Conservation (phyloP, 2,113 vertebrate species). For the Ciconia boyciana region DNA sequence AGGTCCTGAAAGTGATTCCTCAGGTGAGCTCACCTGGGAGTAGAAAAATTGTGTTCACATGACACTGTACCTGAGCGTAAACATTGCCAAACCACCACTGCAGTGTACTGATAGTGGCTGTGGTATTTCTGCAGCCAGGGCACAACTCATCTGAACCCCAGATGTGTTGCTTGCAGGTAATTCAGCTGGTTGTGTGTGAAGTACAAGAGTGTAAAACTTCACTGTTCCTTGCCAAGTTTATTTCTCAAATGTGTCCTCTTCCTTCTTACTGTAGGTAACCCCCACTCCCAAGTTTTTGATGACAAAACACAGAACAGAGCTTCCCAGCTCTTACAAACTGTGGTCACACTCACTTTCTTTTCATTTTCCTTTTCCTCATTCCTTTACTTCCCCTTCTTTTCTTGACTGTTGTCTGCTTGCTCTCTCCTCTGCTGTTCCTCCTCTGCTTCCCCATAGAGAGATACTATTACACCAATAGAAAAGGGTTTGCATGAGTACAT, state of each 20-base stretch:
- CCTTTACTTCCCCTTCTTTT: neutral
- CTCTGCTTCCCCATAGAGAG: neutral
- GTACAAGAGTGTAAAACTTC: neutral
- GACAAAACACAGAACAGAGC: neutral
- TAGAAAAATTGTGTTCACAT: neutral
- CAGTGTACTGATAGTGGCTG: neutral
- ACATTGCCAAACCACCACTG: rapidly evolving
- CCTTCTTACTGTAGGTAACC: neutral
- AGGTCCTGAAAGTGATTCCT: neutral
- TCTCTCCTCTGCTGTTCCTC: neutral
- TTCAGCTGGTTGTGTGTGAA: neutral
- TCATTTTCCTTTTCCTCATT: neutral
- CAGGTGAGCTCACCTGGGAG: neutral
- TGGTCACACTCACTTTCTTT: neutral
- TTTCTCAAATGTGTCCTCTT: neutral
- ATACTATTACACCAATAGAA: neutral
- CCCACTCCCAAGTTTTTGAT: neutral
- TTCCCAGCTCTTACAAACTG: neutral
- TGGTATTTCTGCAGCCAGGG: neutral
- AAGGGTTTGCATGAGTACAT: neutral
- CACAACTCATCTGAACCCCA: neutral
- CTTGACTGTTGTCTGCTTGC: neutral
- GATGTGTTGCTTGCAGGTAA: neutral
- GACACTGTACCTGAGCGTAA: neutral
- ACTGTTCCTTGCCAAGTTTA: neutral